Evolutionary conservation across 2,888 invertebrate species (phyloP), one percentile per base, ranked within the genome.

Genomic region (Acrobasis repandana): DNA sequence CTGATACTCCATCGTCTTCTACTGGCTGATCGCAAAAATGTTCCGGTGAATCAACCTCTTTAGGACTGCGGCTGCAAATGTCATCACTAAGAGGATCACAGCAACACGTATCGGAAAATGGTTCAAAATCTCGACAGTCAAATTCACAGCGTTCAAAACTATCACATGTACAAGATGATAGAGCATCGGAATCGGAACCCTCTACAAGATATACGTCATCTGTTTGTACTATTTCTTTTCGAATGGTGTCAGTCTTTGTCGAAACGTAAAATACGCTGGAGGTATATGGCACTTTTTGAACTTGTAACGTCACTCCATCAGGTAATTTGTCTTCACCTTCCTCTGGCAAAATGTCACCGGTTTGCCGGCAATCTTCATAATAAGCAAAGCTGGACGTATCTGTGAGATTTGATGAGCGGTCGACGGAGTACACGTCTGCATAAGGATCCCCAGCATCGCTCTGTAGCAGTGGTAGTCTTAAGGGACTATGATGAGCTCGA

Each of bases 61-160:
- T 91, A 15, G 93, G 93, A 69, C 93, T 93, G 56, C 92, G 88
- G 68, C 88, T 90, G 66, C 93, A 93, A 52, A 86, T 85, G 46
- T 90, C 93, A 66, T 93, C 92, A 67, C 90, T 89, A 43, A 88
- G 81, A 9, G 92, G 92, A 68, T 93, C 93, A 67, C 93, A 93
- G 80, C 94, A 94, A 76, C 94, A 94, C 61, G 94, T 94, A 69
- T 94, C 94, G 62, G 94, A 94, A 73, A 93, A 90, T 46, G 93
- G 93, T 71, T 94, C 94, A 72, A 93, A 93, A 72, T 93, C 92
- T 73, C 87, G 86, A 75, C 93, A 93, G 67, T 93, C 93, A 74
- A 93, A 93, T 69, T 93, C 93, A 70, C 93, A 93, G 69, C 93
- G 86, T 72, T 93, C 93, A 67, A 93, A 93, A 71, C 93, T 93